A percentile compares a stretch with the other conserved stretches of the same genome.
Evolutionary conservation across 2,888 invertebrate species (phyloP).

Genomic region (Minunthozetes semirufus): DNA sequence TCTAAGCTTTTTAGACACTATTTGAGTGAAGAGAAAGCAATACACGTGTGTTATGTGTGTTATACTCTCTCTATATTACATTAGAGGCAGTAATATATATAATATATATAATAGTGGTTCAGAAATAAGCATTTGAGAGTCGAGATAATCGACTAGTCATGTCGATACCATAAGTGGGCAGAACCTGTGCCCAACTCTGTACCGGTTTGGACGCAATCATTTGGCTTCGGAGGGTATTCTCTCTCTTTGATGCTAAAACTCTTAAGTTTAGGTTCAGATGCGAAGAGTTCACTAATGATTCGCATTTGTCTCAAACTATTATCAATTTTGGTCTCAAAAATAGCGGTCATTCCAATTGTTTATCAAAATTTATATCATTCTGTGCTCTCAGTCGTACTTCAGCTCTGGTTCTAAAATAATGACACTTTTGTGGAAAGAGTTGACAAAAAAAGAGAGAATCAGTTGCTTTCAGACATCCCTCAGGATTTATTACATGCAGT

Average conservation of each 20-base stretch:
- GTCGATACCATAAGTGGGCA: slow-evolving; percentile 6
- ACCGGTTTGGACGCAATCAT: slow-evolving; percentile 16
- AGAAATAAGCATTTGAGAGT: not conserved
- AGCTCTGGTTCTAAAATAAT: not conserved
- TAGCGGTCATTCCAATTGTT: not conserved
- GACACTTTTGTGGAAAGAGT: not conserved
- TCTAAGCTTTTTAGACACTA: slow-evolving; percentile 19
- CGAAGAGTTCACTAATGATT: slow-evolving; percentile 8
- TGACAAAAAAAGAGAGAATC: not conserved
- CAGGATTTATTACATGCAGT: not conserved
- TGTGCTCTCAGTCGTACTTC: not conserved
- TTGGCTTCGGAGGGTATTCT: not conserved
- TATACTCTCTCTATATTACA: not conserved
- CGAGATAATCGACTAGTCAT: slow-evolving; percentile 3
- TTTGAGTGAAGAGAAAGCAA: not conserved
- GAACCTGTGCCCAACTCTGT: not conserved
- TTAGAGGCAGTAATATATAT: slow-evolving; percentile 8
- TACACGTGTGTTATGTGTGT: slow-evolving; percentile 20
- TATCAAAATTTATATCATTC: not conserved
- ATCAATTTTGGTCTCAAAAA: not conserved
- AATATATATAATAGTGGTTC: slow-evolving; percentile 1
- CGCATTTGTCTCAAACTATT: slow-evolving; percentile 21
- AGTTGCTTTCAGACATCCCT: not conserved
- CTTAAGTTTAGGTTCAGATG: not conserved
- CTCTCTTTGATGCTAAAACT: not conserved